Evolutionary conservation across 1,140 invertebrate genomes (phyloP), one percentile per base, ranked within the genome.

Genomic region (Portunus trituberculatus): DNA sequence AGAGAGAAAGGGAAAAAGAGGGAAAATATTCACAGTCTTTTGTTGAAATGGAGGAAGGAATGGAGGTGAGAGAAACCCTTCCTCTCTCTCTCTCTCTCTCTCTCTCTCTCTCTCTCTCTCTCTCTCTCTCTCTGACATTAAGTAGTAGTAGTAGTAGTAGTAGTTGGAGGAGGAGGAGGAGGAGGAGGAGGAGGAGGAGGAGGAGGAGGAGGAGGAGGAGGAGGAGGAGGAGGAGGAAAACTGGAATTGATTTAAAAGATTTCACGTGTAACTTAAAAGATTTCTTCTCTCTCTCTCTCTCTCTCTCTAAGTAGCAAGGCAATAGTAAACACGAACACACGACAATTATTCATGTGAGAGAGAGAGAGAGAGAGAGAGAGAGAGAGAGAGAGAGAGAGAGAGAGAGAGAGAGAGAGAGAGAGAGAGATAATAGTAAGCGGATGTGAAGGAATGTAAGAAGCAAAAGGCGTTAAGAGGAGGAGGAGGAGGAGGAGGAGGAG

Each of bases 401-500:
- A n/a, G n/a, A 76, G 67, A n/a, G n/a, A 76, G 67, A n/a, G n/a
- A 76, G 67, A 76, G n/a, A n/a, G 67, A 76, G n/a, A n/a, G 67
- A 76, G 67, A n/a, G 25, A 20, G n/a, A 76, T 20, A 76, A 76
- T 20, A 59, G 16, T 0, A 20, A 10, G 16, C 10, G 52, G 52
- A 59, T 59, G 52, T 20, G 16, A 76, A 76, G 67, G 20, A 12
- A 20, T 12, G 20, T n/a, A n/a, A 59, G 52, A 14, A 10, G 10
- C 12, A 59, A 0, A 32, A 45, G 29, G 16, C 12, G 29, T 31
- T 25, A 31, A 28, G 16, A 76, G 1, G 86, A 88, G 29, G 31
- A 46, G 86, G 86, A 46, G 39, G 86, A 87, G 86, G 39, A 46
- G 39, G 86, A 87, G 86, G 39, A 46, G 45, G 86, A 88, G 86